Evolutionary conservation across 2,888 invertebrate genomes (phyloP), one percentile per base, ranked within the genome.

Genomic region (Oegoconia quadripuncta): DNA sequence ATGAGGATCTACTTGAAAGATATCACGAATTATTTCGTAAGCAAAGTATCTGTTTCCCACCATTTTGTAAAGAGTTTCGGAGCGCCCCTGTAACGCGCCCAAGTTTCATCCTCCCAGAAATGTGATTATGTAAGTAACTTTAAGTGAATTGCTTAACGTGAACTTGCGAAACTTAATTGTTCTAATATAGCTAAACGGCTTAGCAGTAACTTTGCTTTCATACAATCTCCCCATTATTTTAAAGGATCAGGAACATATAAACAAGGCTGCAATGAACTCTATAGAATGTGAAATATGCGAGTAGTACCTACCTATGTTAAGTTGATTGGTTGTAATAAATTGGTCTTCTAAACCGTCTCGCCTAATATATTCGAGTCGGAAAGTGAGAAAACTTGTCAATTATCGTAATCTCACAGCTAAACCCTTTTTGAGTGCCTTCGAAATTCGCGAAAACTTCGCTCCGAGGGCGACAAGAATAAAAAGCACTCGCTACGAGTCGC

Each of bases 91-190:
- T 53, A 64, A 64, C 59, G 52, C 56, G 56, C 54, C 55, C 43
- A 71, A 76, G 61, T 75, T 78, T 62, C 58, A 57, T 67, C 72
- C 68, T 57, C 50, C 32, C 60, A 61, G 64, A 71, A 76, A 81
- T 72, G 73, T 74, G 74, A 81, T 81, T 79, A 81, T 74, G 67
- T 75, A 61, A 63, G 62, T 44, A 79, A 80, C 73, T 76, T 77
- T 74, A 78, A 78, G 75, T 71, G 73, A 76, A 78, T 78, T 77
- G 72, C 74, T 75, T 65, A 63, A 73, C 77, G 75, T 72, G 72
- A 75, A 77, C 72, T 80, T 70, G 62, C 58, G 59, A 72, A 78
- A 72, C 71, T 74, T 70, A 72, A 76, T 80, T 79, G 77, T 79
- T 80, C 63, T 64, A 69, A 74, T 67, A 68, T 74, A 42, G 28